Evolutionary conservation across 2,888 invertebrate genomes (phyloP), one percentile per base, ranked within the genome.

Genomic region (Tetragonula carbonaria): DNA sequence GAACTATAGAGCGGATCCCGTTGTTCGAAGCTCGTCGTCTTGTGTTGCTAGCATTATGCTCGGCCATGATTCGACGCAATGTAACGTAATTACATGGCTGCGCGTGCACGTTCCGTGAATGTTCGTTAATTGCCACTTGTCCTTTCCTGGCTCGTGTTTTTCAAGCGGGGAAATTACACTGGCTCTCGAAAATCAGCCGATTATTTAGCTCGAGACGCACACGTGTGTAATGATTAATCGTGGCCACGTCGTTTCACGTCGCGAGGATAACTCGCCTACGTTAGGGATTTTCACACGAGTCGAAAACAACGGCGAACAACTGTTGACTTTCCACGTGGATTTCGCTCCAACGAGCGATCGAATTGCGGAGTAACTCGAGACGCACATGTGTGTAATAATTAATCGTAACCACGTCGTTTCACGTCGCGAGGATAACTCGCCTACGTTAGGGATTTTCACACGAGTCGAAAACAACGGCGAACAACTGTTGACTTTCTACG

Each of bases 71-170:
- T 70, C 28, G 70, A n/a, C 21, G n/a, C n/a, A 51, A 38, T 62
- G 14, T 50, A 78, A 72, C 55, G 28, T 0, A 28, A 78, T 78
- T 73, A 78, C 55, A 16, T 8, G 55, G 53, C 28, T 3, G 45
- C 45, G 0, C 11, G 21, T 33, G 18, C 45, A 45, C 1, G 33
- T 33, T 33, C 38, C 28, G 8, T 51, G 74, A 66, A 78, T 66
- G 50, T 66, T 57, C 33, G 55, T 16, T 78, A 50, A 78, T 78
- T 51, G 65, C 55, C 55, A 21, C 74, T 33, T 50, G 53, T 38
- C n/a, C 33, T 33, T 33, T 33, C n/a, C 53, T 23, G 57, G 2
- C 11, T 28, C 11, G 45, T 57, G 50, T 67, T 67, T 67, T 67
- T 45, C 28, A 28, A 28, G 28, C 28, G 28, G 28, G 2, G 28